Percentiles rank a stretch among this genome's conserved stretches.
Conservation (phyloP, 2,888 invertebrate genomes). For the Epinotia demarniana region DNA sequence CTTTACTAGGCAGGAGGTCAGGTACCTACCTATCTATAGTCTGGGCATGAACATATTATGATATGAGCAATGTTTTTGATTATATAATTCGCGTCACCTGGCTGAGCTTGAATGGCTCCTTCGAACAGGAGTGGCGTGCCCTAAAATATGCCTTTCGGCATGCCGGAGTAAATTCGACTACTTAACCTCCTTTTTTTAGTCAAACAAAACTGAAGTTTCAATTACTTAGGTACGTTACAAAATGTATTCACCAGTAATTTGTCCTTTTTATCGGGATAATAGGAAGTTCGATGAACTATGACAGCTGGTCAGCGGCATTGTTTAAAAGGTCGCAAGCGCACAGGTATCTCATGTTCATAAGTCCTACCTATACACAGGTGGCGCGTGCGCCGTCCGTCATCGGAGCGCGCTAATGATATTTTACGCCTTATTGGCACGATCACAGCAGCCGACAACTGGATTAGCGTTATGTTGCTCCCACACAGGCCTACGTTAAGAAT, state of each 20-base stretch:
- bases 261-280: conserved; percentile 17
- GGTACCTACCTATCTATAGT: too few species aligned
- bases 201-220: neutral
- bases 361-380: neutral
- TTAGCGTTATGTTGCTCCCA: conserved; percentile 21
- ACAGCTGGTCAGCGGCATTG: conserved; percentile 40
- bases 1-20: too few species aligned
- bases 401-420: conserved; percentile 64
- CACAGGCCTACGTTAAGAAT: conserved; percentile 9
- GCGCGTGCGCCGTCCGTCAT: conserved; percentile 21
- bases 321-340: neutral
- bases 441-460: conserved; percentile 34
- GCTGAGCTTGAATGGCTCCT: too few species aligned
- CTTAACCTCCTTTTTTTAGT: too few species aligned
- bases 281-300: conserved; percentile 56
- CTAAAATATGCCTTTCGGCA: neutral
- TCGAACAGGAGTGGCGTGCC: neutral
- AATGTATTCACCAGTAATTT: neutral
- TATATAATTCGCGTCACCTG: too few species aligned
- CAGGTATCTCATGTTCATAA: neutral
- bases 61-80: too few species aligned
- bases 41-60: too few species aligned
- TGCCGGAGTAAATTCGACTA: neutral
- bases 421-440: conserved; percentile 63
- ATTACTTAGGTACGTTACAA: neutral